Conservation (phyloP, 1,140 invertebrate genomes). For the Trichonephila clavipes region DNA sequence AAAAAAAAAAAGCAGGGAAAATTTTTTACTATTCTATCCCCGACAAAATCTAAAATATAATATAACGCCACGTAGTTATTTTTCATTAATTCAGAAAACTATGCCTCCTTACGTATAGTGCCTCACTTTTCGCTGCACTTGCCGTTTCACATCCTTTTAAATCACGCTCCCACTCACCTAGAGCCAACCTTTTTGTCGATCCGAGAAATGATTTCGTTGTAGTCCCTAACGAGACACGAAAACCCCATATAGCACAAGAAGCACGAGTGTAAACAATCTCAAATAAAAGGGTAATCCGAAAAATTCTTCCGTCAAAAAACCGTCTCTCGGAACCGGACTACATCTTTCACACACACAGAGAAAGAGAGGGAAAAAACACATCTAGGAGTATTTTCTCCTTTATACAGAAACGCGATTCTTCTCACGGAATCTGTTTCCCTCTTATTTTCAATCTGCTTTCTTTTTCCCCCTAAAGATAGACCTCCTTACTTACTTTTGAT, state of each 20-base stretch:
- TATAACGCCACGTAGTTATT: too few relatives aligned
- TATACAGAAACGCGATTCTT: slow-evolving; percentile 68
- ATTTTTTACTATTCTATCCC: too few relatives aligned
- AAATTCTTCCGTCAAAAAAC: slow-evolving; percentile 43
- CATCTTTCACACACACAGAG: background rate
- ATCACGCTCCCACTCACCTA: background rate
- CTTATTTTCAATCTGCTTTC: slow-evolving; percentile 74
- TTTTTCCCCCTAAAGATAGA: slow-evolving; percentile 42
- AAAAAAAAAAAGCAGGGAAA: too few relatives aligned
- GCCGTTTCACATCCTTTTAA: background rate
- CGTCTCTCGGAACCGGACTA: background rate
- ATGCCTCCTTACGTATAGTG: too few relatives aligned
- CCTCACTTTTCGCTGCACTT: background rate
- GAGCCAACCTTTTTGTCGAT: background rate
- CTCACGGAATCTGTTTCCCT: slow-evolving; percentile 68
- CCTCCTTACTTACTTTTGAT: slow-evolving; percentile 70
- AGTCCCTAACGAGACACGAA: slow-evolving; percentile 66
- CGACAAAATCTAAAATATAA: too few relatives aligned
- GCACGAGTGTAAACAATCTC: slow-evolving; percentile 16
- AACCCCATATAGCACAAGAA: slow-evolving; percentile 60
- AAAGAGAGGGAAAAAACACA: slow-evolving; percentile 37
- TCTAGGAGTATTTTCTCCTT: slow-evolving; percentile 69
- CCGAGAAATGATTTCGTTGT: slow-evolving; percentile 67
- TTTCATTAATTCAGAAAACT: too few relatives aligned
- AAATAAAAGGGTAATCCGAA: slow-evolving; percentile 31